Evolutionary conservation across 1,140 invertebrate genomes (phyloP).

Genomic region (Nasonia vitripennis): DNA sequence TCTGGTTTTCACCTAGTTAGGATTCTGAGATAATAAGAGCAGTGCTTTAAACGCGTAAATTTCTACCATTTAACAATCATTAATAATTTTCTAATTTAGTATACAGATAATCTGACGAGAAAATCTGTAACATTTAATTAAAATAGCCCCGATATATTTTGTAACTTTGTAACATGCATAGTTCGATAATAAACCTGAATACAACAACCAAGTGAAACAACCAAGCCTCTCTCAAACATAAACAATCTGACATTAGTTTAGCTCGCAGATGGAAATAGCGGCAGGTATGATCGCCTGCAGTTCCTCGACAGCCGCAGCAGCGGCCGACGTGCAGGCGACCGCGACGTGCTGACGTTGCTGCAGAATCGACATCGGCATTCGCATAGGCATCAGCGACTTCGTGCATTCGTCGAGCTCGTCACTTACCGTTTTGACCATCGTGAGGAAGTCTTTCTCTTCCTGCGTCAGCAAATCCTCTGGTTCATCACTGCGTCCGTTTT

Average conservation of each 20-base stretch:
- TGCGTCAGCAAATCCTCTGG: slow-evolving; percentile 45
- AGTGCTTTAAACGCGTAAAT: not conserved
- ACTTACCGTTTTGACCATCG: slow-evolving; percentile 57
- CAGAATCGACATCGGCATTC: not conserved
- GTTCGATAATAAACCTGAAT: too few relatives aligned
- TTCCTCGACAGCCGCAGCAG: slow-evolving; percentile 23
- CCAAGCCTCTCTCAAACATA: not conserved
- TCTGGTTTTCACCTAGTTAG: not conserved
- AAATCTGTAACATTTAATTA: too few relatives aligned
- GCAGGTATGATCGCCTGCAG: slow-evolving; percentile 3
- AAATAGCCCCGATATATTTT: not conserved
- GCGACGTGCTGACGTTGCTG: not conserved
- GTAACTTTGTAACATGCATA: too few relatives aligned
- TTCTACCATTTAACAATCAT: not conserved
- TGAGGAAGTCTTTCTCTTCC: slow-evolving; percentile 48
- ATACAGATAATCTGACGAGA: not conserved
- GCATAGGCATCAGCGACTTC: not conserved
- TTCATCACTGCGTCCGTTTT: slow-evolving; percentile 14
- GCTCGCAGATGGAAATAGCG: slow-evolving; percentile 22
- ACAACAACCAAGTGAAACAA: not conserved
- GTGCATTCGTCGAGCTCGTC: not conserved
- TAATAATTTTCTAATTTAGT: not conserved
- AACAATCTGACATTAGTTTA: slow-evolving; percentile 1
- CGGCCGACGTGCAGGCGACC: not conserved
- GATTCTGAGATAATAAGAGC: not conserved